Base-by-base conservation (phyloP, 2,797 vertebrate species). In the Dendrocincla tyrannina region DNA sequence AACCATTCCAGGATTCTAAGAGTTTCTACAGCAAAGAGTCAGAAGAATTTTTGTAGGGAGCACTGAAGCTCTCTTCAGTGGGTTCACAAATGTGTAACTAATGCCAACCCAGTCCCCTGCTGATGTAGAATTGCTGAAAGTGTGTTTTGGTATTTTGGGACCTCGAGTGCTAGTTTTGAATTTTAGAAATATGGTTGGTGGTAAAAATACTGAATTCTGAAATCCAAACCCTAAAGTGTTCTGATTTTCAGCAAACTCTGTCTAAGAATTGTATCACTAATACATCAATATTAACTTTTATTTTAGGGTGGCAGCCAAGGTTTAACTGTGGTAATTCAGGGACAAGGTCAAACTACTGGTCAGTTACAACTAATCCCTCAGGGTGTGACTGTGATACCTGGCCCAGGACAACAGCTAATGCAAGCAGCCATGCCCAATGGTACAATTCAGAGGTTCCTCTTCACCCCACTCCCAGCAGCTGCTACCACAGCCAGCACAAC, bases 321-420 rank as follows among this genome's bases (percentile, higher is more conserved):
- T 82, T 97, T 99, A 95, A 99, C 99, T 2, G 99, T 99, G 82
- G 99, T 99, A 97, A 99, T 99, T 97, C 99, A 99, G 97, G 99
- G 99, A 52, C 99, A 99, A 97, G 99, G 99, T 63, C 99, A 99
- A 98, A 99, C 99, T 84, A 98, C 99, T 8, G 99, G 99, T 72
- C 99, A 99, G 94, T 97, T 99, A 88, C 99, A 99, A 96, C 96
- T 99, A 96, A 99, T 99, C 96, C 99, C 99, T 95, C 99, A 99
- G 68, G 99, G 99, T 52, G 98, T 99, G 88, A 99, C 99, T 0
- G 97, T 99, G 83, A 99, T 99, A 97, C 99, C 99, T 30, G 99
- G 98, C 30, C 99, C 99, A 5, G 99, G 99, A 30, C 99, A 99
- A 96, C 99, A 99, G 95, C 98, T 99, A 79, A 99, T 99, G 99